A percentile compares a stretch with the other conserved stretches of the same genome.
These are phyloP conservation scores for Notiomystis cincta DNA, from an alignment of 2,113 vertebrate genomes.

Conservation along the genomic window DNA sequence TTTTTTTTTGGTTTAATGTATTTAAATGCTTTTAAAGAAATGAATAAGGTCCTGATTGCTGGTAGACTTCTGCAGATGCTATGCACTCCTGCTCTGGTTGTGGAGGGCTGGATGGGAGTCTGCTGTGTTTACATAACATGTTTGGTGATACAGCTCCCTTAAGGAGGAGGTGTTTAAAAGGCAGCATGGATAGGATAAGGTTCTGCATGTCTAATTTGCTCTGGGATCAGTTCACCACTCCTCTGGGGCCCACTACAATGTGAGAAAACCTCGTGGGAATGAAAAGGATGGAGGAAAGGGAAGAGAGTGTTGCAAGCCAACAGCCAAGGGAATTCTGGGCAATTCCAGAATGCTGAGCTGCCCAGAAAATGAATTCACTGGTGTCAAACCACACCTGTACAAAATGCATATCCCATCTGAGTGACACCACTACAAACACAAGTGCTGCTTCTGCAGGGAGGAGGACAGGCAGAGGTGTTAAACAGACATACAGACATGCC, in stretches of 20 bases:
- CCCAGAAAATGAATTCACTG: background rate
- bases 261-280: background rate
- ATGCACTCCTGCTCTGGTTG: background rate
- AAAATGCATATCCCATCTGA: background rate
- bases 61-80: background rate
- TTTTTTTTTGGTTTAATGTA: background rate
- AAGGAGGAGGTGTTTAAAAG: background rate
- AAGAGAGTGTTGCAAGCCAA: background rate
- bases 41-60: background rate
- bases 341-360: background rate
- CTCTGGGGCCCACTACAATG: background rate
- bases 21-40: background rate
- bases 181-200: background rate
- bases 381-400: background rate
- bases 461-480: background rate
- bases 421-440: background rate
- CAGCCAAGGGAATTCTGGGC: background rate
- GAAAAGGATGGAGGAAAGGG: background rate
- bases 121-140: background rate
- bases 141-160: background rate
- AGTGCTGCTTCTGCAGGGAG: background rate
- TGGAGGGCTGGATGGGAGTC: background rate
- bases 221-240: background rate
- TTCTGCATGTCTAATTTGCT: background rate
- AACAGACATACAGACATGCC: background rate